Conservation (phyloP, 2,113 vertebrate genomes). For the Nothobranchius kuhntae region DNA sequence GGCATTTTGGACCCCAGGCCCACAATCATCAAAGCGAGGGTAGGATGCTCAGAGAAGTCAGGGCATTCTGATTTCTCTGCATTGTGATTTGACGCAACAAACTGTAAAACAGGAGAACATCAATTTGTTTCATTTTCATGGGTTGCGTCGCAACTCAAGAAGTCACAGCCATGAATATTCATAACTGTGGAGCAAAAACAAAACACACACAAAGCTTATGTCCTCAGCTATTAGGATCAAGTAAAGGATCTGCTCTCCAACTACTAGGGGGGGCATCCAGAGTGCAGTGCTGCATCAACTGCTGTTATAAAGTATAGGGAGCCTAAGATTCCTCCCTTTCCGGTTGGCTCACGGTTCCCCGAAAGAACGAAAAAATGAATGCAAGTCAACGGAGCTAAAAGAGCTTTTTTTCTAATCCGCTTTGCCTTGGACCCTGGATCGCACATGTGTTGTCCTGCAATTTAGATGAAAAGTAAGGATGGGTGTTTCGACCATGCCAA, state of each 20-base stretch:
- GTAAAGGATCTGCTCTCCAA: constrained; percentile 42
- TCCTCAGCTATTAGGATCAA: constrained; percentile 36
- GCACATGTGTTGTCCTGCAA: too few species aligned
- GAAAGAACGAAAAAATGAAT: too few species aligned
- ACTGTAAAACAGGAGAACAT: too few species aligned
- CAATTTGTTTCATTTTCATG: not conserved
- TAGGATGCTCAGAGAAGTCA: constrained; percentile 65
- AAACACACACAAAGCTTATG: constrained; percentile 26
- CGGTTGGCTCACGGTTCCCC: too few species aligned
- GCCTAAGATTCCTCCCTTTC: constrained; percentile 35
- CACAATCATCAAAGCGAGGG: constrained; percentile 99
- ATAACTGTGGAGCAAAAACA: constrained; percentile 29
- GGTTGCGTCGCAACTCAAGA: constrained; percentile 29
- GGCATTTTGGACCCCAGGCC: constrained; percentile 98
- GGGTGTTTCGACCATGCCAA: too few species aligned
- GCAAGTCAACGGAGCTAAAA: too few species aligned
- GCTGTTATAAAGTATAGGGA: constrained; percentile 56
- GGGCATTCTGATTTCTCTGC: constrained; percentile 13
- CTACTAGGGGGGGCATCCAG: constrained; percentile 44
- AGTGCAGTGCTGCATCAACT: constrained; percentile 36
- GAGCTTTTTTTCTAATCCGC: too few species aligned
- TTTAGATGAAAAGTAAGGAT: too few species aligned
- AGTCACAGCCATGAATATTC: constrained; percentile 58
- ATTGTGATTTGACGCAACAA: not conserved
- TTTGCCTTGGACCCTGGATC: too few species aligned